Evolutionary conservation across 2,113 vertebrate species (phyloP).

Genomic region (Etia nguti): DNA sequence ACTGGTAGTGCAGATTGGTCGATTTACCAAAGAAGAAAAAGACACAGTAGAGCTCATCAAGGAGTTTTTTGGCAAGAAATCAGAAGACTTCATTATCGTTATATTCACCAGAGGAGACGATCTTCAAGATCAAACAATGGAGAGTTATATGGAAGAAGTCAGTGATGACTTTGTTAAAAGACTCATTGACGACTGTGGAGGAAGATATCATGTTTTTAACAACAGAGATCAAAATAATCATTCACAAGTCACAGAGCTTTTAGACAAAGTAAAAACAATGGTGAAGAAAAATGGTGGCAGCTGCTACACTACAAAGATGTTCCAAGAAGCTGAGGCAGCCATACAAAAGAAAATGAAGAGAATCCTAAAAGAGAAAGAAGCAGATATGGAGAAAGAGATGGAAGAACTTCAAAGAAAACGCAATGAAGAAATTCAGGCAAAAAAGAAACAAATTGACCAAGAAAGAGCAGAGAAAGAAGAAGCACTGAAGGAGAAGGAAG

Average conservation of each 20-base stretch:
- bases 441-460: neutral
- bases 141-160: neutral
- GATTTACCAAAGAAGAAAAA: constrained; percentile 44
- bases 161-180: neutral
- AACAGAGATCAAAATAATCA: neutral
- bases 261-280: constrained; percentile 16
- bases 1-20: constrained; percentile 32
- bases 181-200: neutral
- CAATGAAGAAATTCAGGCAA: neutral
- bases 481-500: neutral
- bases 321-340: constrained; percentile 6
- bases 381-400: constrained; percentile 6
- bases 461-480: neutral
- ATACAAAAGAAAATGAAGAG: constrained; percentile 9
- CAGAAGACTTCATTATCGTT: constrained; percentile 14
- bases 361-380: constrained; percentile 25
- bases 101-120: constrained; percentile 50
- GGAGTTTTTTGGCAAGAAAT: constrained; percentile 29
- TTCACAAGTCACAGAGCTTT: constrained; percentile 27
- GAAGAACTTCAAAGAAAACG: neutral
- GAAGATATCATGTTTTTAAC: constrained; percentile 32
- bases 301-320: constrained; percentile 23
- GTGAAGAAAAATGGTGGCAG: neutral
- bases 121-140: neutral
- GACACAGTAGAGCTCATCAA: constrained; percentile 28